These are phyloP conservation scores for Ailuropoda melanoleuca DNA, from an alignment of 2,113 vertebrate species.

Conservation along the genomic window DNA sequence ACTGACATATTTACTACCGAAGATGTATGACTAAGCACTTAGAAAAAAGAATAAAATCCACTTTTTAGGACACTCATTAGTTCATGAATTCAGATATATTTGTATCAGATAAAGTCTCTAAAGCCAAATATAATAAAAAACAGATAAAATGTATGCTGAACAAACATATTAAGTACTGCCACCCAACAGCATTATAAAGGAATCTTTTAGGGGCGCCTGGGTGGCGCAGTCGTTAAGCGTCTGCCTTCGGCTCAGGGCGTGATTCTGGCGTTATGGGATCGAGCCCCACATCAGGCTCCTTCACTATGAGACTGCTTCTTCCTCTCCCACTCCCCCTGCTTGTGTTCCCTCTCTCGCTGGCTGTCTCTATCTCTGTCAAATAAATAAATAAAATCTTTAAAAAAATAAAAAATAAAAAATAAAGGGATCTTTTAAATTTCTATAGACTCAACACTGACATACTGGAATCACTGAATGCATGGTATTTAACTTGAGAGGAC, in stretches of 20 bases:
- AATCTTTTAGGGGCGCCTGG: too few species aligned
- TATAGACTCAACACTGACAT: background rate
- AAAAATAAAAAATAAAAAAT: too few species aligned
- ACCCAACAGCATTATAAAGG: background rate
- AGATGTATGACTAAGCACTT: background rate
- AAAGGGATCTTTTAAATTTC: background rate
- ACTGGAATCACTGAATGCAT: background rate
- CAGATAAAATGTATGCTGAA: background rate
- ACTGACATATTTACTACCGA: background rate
- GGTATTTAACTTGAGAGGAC: background rate
- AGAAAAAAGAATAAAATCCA: constrained; percentile 40
- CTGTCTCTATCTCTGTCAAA: too few species aligned
- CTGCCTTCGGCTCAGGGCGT: too few species aligned
- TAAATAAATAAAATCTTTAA: too few species aligned
- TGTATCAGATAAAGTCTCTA: background rate
- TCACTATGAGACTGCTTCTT: too few species aligned
- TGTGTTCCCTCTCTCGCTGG: too few species aligned
- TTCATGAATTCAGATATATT: constrained; percentile 51
- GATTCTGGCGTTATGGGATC: too few species aligned
- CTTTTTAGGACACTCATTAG: constrained; percentile 33
- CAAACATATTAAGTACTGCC: background rate
- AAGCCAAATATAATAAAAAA: background rate
- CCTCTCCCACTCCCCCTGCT: too few species aligned
- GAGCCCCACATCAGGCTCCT: too few species aligned
- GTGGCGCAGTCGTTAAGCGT: too few species aligned